phyloP scores from a whole-genome alignment of 2,888 invertebrate species.

The Chironomus riparius region DNA sequence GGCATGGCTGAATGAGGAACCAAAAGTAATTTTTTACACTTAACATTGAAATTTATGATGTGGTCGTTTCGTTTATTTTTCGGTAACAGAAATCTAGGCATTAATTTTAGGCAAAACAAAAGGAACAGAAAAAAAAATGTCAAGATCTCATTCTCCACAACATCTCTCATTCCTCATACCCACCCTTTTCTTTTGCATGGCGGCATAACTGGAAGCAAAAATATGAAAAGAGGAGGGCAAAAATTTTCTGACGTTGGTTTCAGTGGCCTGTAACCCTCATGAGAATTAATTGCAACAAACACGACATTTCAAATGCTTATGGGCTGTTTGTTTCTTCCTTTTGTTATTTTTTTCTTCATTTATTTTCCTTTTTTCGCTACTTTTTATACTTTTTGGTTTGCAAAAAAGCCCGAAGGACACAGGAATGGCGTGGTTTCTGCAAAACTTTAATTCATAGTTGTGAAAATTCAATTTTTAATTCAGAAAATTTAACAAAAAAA shows the following conservation, averaged over 20 bases:
- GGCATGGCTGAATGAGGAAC: background rate
- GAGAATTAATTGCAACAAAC: slow-evolving; percentile 26
- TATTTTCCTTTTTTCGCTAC: background rate
- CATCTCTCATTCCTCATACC: background rate
- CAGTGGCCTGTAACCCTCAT: slow-evolving; percentile 11
- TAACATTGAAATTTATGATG: background rate
- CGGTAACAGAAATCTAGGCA: background rate
- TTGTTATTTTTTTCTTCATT: background rate
- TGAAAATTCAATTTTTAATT: too few relatives aligned
- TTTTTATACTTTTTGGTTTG: background rate
- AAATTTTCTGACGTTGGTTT: slow-evolving; percentile 16
- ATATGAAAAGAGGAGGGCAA: background rate
- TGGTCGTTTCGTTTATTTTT: background rate
- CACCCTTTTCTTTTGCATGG: background rate
- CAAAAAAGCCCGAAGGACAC: background rate
- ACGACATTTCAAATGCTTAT: slow-evolving; percentile 21
- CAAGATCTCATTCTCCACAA: background rate
- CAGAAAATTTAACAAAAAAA: too few relatives aligned
- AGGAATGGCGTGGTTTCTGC: too few relatives aligned
- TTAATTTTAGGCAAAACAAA: background rate
- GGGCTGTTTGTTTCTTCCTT: background rate
- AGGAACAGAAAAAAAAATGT: background rate
- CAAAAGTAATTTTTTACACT: background rate
- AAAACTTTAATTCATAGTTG: too few relatives aligned
- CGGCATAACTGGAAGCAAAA: background rate